These are phyloP conservation scores for Grantiella picta DNA, from an alignment of 2,113 vertebrate genomes.

Conservation along the genomic window DNA sequence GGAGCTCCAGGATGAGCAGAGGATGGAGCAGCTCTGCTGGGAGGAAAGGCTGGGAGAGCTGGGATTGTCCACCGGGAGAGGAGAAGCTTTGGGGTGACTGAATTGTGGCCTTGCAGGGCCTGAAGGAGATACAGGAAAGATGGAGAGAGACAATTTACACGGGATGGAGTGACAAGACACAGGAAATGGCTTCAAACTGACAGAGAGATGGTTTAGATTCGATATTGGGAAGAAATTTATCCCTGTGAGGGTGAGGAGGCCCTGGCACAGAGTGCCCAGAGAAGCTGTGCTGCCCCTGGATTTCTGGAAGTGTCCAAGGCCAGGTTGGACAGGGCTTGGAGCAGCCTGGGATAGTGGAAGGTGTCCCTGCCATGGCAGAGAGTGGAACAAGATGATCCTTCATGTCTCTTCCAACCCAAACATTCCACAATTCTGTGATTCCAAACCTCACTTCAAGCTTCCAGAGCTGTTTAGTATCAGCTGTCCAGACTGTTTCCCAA, in stretches of 20 bases:
- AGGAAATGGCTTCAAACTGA: background rate
- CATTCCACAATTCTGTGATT: background rate
- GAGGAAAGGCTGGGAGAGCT: background rate
- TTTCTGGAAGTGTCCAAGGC: background rate
- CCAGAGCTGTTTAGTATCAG: background rate
- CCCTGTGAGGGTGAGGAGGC: fast-evolving
- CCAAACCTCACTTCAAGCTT: background rate
- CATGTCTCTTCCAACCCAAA: background rate
- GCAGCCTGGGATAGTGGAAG: fast-evolving
- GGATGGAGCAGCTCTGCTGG: background rate
- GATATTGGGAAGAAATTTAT: background rate
- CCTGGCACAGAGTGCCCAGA: background rate
- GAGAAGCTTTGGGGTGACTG: background rate
- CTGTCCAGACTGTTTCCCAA: background rate
- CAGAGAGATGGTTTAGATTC: background rate
- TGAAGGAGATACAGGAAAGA: fast-evolving
- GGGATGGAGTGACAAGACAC: background rate
- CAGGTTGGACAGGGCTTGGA: background rate
- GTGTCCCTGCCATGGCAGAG: background rate
- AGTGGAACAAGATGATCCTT: background rate
- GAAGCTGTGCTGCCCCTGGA: background rate
- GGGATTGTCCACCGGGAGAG: background rate
- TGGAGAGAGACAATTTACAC: background rate
- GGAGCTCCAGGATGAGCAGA: background rate
- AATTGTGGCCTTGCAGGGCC: fast-evolving